Base-by-base conservation (phyloP, 2,797 vertebrate genomes). In the Acestrorhynchus altus region DNA sequence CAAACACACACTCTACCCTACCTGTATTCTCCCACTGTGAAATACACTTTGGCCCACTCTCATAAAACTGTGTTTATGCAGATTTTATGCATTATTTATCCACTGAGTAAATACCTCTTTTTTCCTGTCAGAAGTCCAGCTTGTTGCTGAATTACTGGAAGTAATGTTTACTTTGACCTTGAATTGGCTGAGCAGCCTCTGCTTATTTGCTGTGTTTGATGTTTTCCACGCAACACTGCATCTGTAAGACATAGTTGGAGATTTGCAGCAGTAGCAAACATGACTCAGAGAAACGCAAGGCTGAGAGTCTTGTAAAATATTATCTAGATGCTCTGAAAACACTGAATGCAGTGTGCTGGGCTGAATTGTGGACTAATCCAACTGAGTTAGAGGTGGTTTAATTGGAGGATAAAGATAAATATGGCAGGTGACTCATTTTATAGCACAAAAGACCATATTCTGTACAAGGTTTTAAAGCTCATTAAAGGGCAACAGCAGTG, bases 41-140 rank as follows among this genome's bases (percentile, higher is more conserved):
- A 74, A 72, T 67, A 76, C 44, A 59, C 22, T 59, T 67, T 61
- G 28, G 67, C 59, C 60, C 18, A 35, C 47, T 61, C 61, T 67
- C 60, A 67, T 81, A 72, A 81, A 77, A 72, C 54, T 68, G 79
- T 70, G 47, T 77, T 81, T 72, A 78, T 70, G 49, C 72, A 64
- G 72, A 72, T 72, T 80, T 80, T 72, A 76, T 83, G 79, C 72
- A 81, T 81, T 83, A 81, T 83, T 83, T 83, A 81, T 83, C 72
- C 76, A 31, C 69, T 46, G 35, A 77, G 56, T 73, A 76, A 78
- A 81, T 70, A 80, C 9, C n/a, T 60, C 64, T 56, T 66, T 74
- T 66, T 75, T 73, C 72, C 46, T 81, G 79, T 74, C 70, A 73
- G 52, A 84, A 67, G 40, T 77, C 82, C 78, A 80, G 35, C 31